Conservation (phyloP, 2,797 vertebrate genomes). For the Margarornis squamiger region DNA sequence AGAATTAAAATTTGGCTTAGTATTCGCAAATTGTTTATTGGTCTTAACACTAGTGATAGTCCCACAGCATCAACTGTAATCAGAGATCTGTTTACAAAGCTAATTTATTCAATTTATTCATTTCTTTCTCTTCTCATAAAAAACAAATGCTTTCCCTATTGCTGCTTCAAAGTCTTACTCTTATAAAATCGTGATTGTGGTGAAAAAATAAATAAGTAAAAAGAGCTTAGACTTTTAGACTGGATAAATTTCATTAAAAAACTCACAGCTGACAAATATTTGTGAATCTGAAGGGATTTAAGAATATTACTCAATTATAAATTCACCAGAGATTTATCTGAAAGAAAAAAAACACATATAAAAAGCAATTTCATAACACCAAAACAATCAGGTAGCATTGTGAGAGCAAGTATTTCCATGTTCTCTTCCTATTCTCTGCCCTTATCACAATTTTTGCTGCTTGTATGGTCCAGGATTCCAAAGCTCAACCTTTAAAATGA, state of each 20-base stretch:
- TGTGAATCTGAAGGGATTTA: background rate
- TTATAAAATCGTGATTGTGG: background rate
- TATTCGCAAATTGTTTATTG: constrained; percentile 33
- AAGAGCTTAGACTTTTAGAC: background rate
- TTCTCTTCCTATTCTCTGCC: background rate
- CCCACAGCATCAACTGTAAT: constrained; percentile 18
- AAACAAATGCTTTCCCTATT: background rate
- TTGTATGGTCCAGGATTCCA: background rate
- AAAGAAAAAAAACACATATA: background rate
- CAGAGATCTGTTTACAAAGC: constrained; percentile 20
- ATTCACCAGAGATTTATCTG: background rate
- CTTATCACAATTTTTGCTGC: background rate
- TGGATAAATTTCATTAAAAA: background rate
- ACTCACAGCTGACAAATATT: background rate
- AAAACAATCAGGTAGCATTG: background rate
- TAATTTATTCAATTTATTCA: constrained; percentile 7
- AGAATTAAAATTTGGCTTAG: background rate
- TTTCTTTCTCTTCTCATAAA: background rate
- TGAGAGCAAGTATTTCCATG: background rate
- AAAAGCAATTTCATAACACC: background rate
- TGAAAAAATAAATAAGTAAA: background rate
- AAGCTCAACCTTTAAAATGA: background rate
- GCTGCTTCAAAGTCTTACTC: background rate
- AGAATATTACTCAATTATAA: background rate
- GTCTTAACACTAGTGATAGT: background rate